Percentiles rank a stretch among this genome's conserved stretches.
phyloP scores from a whole-genome alignment of 2,888 invertebrate genomes.

The Drosophila mettleri region DNA sequence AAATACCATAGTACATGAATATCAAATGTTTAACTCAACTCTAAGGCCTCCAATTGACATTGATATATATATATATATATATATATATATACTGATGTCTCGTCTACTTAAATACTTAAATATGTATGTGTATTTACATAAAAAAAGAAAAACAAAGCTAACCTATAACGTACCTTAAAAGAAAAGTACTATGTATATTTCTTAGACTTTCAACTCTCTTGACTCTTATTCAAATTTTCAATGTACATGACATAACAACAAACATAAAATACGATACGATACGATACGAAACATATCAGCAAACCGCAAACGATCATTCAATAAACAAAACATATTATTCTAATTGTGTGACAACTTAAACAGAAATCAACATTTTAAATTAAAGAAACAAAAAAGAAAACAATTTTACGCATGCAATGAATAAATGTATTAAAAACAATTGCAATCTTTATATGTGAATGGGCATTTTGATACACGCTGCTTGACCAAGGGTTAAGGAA shows the following conservation, averaged over 20 bases:
- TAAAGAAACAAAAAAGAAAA: constrained; percentile 45
- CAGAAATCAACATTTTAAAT: constrained; percentile 77
- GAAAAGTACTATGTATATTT: constrained; percentile 73
- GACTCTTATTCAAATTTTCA: constrained; percentile 77
- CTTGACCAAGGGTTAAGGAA: not conserved
- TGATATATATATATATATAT: constrained; percentile 33
- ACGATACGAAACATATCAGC: constrained; percentile 32
- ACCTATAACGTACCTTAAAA: constrained; percentile 63
- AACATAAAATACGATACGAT: constrained; percentile 8
- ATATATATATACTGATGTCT: constrained; percentile 65
- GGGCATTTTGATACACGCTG: not conserved
- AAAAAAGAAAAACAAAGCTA: constrained; percentile 43
- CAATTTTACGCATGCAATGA: constrained; percentile 79
- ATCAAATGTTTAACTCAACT: constrained; percentile 69
- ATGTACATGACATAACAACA: constrained; percentile 64
- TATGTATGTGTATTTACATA: constrained; percentile 39
- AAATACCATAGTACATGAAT: constrained; percentile 46
- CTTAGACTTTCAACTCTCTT: constrained; percentile 71
- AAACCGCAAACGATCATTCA: constrained; percentile 45
- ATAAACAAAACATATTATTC: constrained; percentile 32
- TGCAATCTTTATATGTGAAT: not conserved
- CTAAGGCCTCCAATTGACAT: constrained; percentile 74
- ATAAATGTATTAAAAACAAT: constrained; percentile 74
- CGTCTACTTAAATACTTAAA: constrained; percentile 67
- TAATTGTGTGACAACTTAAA: constrained; percentile 62